Evolutionary conservation across 2,113 vertebrate genomes (phyloP).

Genomic region (Hiodon tergisus): DNA sequence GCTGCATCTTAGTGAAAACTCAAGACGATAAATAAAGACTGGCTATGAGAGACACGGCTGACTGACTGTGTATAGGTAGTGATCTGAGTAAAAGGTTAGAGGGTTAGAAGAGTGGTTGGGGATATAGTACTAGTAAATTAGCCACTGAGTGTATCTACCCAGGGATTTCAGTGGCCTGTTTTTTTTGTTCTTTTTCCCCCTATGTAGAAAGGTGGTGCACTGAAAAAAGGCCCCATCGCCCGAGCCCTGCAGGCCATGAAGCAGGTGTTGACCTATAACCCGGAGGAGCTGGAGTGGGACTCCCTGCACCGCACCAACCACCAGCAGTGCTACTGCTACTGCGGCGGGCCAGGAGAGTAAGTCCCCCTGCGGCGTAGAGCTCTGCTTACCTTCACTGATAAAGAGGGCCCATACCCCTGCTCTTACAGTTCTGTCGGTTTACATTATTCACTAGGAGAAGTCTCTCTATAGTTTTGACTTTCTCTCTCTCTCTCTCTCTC

Average conservation of each 20-base stretch:
- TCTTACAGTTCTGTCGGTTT: too few relatives aligned
- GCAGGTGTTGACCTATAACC: conserved; percentile 82
- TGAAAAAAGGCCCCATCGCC: conserved; percentile 87
- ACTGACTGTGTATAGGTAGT: too few relatives aligned
- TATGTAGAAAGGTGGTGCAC: conserved; percentile 85
- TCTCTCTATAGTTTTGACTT: too few relatives aligned
- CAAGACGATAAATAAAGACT: too few relatives aligned
- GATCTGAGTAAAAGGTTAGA: too few relatives aligned
- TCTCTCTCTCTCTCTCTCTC: too few relatives aligned
- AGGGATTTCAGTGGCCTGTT: not conserved
- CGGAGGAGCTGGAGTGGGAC: conserved; percentile 85
- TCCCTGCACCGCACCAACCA: conserved; percentile 87
- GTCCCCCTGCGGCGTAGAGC: conserved; percentile 27
- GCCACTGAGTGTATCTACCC: not conserved
- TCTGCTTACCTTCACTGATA: not conserved
- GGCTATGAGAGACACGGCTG: too few relatives aligned
- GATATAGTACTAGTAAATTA: too few relatives aligned
- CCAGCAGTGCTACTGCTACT: conserved; percentile 95
- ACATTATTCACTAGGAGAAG: too few relatives aligned
- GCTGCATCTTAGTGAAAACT: too few relatives aligned
- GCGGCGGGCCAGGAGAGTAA: conserved; percentile 89
- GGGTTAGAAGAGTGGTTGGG: too few relatives aligned
- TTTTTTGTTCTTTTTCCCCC: not conserved
- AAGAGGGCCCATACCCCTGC: not conserved
- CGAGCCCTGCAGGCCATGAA: conserved; percentile 84